A percentile compares a stretch with the other conserved stretches of the same genome.
Conservation (phyloP, 2,797 vertebrate species). For the Synanceia verrucosa region DNA sequence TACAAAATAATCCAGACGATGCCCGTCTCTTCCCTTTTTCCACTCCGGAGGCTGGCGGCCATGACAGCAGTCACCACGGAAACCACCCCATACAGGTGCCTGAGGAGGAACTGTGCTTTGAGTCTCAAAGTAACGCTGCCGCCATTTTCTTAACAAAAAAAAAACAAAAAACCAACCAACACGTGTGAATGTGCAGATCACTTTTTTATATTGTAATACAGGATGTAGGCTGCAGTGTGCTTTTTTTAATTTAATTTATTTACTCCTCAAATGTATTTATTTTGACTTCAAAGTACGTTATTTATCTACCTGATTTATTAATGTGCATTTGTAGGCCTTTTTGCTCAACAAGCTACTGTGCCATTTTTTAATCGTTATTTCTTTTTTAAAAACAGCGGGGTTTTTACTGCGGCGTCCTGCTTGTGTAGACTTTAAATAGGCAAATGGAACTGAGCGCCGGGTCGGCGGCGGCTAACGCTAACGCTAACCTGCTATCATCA, state of each 20-base stretch:
- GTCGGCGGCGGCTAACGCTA: no score
- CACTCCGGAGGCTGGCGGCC: conserved; percentile 64
- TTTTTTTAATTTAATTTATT: conserved; percentile 56
- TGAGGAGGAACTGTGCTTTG: conserved; percentile 76
- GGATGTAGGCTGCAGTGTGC: conserved; percentile 72
- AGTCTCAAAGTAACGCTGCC: conserved; percentile 77
- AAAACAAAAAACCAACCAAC: background rate
- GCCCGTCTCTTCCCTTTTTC: conserved; percentile 38
- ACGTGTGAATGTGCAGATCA: conserved; percentile 75
- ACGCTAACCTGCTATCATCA: conserved; percentile 37
- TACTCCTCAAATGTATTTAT: conserved; percentile 68
- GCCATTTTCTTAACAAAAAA: conserved; percentile 74
- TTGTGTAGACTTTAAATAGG: conserved; percentile 69
- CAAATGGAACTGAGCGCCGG: conserved; percentile 59
- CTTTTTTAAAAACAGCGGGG: conserved; percentile 48
- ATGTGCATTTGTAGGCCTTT: conserved; percentile 72
- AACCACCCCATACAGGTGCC: conserved; percentile 77
- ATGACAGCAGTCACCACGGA: conserved; percentile 66
- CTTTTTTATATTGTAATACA: conserved; percentile 80
- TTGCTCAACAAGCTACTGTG: conserved; percentile 76
- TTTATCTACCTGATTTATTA: conserved; percentile 74
- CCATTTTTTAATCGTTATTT: conserved; percentile 62
- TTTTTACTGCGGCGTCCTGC: conserved; percentile 73
- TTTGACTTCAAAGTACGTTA: conserved; percentile 64
- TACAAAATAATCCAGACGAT: conserved; percentile 58